Percentiles rank a stretch among this genome's conserved stretches.
These are phyloP conservation scores for Tetrax tetrax DNA, from an alignment of 2,113 vertebrate genomes.

Conservation along the genomic window DNA sequence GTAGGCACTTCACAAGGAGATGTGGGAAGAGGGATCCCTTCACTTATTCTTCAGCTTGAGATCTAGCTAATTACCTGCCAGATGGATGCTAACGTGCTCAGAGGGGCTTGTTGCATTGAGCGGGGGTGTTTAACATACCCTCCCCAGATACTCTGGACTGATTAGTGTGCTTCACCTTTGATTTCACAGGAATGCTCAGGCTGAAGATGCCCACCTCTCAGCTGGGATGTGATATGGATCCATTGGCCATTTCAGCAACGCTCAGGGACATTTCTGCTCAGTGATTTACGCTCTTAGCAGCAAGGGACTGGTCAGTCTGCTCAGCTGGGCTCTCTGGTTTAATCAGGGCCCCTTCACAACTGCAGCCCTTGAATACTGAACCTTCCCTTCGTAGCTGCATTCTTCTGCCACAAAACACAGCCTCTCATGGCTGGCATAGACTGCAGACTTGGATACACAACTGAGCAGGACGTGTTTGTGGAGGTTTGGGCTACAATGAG, in stretches of 20 bases:
- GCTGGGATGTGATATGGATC: fast-evolving
- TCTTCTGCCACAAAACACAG: background rate
- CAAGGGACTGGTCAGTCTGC: background rate
- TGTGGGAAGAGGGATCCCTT: slow-evolving; percentile 20
- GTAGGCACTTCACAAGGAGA: background rate
- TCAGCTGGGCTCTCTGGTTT: background rate
- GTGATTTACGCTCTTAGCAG: background rate
- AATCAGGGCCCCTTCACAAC: background rate
- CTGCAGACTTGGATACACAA: background rate
- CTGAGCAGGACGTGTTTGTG: background rate
- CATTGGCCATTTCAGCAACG: background rate
- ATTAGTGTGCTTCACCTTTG: background rate
- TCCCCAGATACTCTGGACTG: background rate
- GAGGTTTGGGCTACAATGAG: background rate
- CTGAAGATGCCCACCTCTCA: background rate
- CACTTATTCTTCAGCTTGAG: background rate
- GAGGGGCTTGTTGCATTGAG: background rate
- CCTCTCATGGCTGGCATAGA: background rate
- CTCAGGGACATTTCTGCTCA: background rate
- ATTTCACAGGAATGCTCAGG: background rate
- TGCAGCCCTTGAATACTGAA: background rate
- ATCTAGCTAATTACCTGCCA: background rate
- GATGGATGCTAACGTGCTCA: background rate
- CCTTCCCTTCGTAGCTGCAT: background rate
- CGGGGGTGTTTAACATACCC: background rate